These are phyloP conservation scores for Helostoma temminkii DNA, from an alignment of 2,797 vertebrate genomes.

Conservation along the genomic window DNA sequence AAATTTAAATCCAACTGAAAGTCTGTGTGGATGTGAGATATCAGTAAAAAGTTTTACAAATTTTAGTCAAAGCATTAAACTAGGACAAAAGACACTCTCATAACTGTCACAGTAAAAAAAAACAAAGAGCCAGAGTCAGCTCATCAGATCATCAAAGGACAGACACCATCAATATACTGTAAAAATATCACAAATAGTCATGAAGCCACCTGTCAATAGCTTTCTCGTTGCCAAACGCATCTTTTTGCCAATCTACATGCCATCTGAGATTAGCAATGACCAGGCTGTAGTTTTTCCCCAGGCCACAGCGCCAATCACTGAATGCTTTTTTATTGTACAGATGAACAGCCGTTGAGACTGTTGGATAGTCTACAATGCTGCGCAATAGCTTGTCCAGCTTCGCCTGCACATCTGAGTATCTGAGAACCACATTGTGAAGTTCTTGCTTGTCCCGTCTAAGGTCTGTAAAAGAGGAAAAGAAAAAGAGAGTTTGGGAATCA, in stretches of 20 bases:
- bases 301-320: constrained; percentile 85
- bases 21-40: too few relatives aligned
- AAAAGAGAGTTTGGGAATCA: constrained; percentile 1
- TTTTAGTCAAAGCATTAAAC: too few relatives aligned
- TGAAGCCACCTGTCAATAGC: constrained; percentile 90
- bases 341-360: constrained; percentile 89
- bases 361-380: constrained; percentile 89
- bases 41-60: too few relatives aligned
- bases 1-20: not conserved
- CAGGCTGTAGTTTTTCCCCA: constrained; percentile 89
- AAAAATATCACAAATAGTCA: constrained; percentile 36
- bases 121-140: not conserved
- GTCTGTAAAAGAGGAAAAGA: constrained; percentile 79
- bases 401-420: constrained; percentile 80
- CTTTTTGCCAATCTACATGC: constrained; percentile 92
- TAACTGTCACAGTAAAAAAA: not conserved
- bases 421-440: constrained; percentile 86
- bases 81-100: too few relatives aligned
- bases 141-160: not conserved
- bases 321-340: constrained; percentile 92
- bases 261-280: constrained; percentile 92
- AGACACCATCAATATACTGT: not conserved
- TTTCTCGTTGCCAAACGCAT: constrained; percentile 82
- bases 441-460: constrained; percentile 90
- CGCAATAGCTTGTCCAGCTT: constrained; percentile 88